Evolutionary conservation across 2,113 vertebrate species (phyloP).

Genomic region (Zosterops lateralis): DNA sequence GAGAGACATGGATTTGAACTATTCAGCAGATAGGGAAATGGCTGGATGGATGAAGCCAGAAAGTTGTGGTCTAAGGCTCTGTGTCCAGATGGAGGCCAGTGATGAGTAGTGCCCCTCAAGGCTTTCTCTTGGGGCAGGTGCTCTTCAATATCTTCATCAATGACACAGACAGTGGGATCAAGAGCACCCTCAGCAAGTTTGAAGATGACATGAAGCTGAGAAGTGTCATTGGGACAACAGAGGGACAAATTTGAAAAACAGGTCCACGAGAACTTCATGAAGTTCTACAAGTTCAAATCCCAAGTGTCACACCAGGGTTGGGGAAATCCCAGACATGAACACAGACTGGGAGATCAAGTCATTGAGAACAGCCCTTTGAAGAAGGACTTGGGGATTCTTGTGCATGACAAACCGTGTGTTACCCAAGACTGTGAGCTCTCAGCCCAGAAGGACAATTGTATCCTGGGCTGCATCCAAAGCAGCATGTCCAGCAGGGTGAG

Average conservation of each 20-base stretch:
- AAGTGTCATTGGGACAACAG: not conserved
- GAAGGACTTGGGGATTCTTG: not conserved
- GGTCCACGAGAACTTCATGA: not conserved
- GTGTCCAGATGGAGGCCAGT: not conserved
- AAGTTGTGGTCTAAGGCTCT: not conserved
- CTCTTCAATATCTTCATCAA: not conserved
- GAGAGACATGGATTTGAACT: not conserved
- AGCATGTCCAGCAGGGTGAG: accelerated
- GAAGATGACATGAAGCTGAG: not conserved
- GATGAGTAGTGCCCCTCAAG: not conserved
- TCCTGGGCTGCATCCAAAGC: not conserved
- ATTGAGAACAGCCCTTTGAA: not conserved
- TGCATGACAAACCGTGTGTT: not conserved
- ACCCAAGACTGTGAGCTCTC: not conserved
- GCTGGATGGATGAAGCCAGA: not conserved
- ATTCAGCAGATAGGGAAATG: not conserved
- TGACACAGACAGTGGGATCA: not conserved
- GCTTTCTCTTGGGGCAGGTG: not conserved
- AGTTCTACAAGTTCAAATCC: not conserved
- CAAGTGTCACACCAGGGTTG: not conserved
- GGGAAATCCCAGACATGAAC: not conserved
- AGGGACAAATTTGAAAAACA: not conserved
- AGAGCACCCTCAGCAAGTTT: not conserved
- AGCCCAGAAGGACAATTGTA: not conserved
- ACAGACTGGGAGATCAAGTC: not conserved